Evolutionary conservation across 1,140 invertebrate species (phyloP), one percentile per base, ranked within the genome.

Genomic region (Coptotermes formosanus): DNA sequence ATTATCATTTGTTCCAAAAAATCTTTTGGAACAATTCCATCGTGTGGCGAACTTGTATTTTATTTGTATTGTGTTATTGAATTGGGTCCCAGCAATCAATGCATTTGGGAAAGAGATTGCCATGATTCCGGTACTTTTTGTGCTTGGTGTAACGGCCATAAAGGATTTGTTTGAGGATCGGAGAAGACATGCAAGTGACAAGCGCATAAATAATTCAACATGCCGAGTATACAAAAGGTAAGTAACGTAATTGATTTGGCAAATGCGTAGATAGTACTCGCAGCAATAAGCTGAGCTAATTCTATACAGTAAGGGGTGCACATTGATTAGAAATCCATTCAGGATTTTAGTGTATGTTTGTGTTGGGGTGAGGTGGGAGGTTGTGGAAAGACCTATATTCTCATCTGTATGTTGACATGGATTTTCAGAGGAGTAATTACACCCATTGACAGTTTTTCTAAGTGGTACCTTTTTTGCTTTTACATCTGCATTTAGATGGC

Each of bases 41-140:
- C 94, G 98, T 48, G 97, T 99, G 89, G 98, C 98, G 69, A 99
- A 99, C 93, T 93, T 99, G 87, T 99, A 99, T 92, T 99, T 99
- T 92, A 96, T 99, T 89, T 97, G 98, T 90, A 99, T 99, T 89
- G 97, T 99, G 86, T 92, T 99, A 87, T 92, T 98, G 82, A 99
- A 99, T 92, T 99, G 97, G 97, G 95, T 99, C 89, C 97, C 97
- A 12, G 94, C 95, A 23, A 96, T 98, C 59, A 97, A 97, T 91
- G 98, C 98, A 0, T 99, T 99, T 92, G 98, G 97, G 87, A 99
- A 98, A 91, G 98, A 99, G 92, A 94, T 99, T 86, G 97, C 98
- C 0, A 97, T 99, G 95, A 94, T 99, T 88, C 97, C 97, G 2
- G 97, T 98, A 84, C 91, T 97, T 88, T 98, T 99, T 93, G 98